A percentile compares a stretch with the other conserved stretches of the same genome.
These are phyloP conservation scores for human DNA, from an alignment of 2,113 vertebrate genomes.

Conservation along the genomic window DNA sequence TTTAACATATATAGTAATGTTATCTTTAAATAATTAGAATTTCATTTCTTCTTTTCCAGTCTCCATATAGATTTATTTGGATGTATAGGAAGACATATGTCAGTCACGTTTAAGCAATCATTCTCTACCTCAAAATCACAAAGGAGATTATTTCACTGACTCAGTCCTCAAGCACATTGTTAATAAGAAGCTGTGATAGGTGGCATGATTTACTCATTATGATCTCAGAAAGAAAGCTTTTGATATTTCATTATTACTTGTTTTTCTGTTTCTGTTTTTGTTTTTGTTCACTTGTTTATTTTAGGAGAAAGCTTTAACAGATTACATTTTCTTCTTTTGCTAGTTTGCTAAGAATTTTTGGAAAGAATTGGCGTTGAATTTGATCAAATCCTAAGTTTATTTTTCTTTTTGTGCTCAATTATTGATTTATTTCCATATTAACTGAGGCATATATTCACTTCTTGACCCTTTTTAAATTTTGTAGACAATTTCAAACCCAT, in stretches of 20 bases:
- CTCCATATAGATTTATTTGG: background rate
- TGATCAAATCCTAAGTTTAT: background rate
- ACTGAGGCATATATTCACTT: background rate
- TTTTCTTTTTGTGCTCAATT: background rate
- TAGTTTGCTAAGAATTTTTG: background rate
- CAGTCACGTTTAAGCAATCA: background rate
- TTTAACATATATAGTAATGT: background rate
- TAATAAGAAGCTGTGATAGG: background rate
- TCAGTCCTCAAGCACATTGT: background rate
- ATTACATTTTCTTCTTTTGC: background rate
- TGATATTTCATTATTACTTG: background rate
- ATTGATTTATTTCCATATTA: background rate
- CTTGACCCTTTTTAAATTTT: background rate
- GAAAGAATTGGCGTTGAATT: background rate
- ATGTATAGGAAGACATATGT: background rate
- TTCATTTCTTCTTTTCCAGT: background rate
- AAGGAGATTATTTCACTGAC: background rate
- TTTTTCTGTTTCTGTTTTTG: background rate
- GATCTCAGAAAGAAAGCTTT: background rate
- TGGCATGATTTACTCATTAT: background rate
- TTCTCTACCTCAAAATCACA: background rate
- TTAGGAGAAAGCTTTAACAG: background rate
- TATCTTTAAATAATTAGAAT: background rate
- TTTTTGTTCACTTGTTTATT: background rate
- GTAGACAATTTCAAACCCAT: background rate